Evolutionary conservation across 2,888 invertebrate species (phyloP).

Genomic region (Pasiphila rectangulata): DNA sequence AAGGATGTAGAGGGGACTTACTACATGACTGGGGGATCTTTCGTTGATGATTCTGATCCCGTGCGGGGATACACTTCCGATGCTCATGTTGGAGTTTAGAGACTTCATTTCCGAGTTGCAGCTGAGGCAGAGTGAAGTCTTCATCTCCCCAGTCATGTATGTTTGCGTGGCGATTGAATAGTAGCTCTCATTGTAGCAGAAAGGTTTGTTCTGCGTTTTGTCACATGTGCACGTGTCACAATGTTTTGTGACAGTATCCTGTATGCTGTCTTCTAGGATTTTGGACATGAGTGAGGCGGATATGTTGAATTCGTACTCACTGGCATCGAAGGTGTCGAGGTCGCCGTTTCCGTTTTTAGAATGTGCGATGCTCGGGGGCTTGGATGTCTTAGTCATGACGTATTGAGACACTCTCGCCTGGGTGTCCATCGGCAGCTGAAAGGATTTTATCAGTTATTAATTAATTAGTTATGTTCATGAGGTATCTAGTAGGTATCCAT

Average conservation of each 20-base stretch:
- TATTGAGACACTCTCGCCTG: conserved; percentile 93
- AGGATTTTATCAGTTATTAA: conserved; percentile 24
- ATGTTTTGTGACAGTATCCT: conserved; percentile 89
- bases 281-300: conserved; percentile 96
- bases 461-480: background rate
- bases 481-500: background rate
- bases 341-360: conserved; percentile 55
- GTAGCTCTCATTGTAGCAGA: conserved; percentile 77
- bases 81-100: conserved; percentile 62
- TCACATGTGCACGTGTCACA: conserved; percentile 91
- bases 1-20: conserved; percentile 58
- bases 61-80: conserved; percentile 64
- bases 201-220: conserved; percentile 75
- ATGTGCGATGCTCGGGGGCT: conserved; percentile 66
- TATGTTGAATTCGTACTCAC: conserved; percentile 84
- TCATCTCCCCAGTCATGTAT: conserved; percentile 66
- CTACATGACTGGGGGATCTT: conserved; percentile 47
- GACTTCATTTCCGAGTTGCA: conserved; percentile 82
- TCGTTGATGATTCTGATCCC: conserved; percentile 60
- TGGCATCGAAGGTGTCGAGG: conserved; percentile 79
- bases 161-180: conserved; percentile 85
- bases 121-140: conserved; percentile 79
- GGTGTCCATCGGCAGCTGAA: conserved; percentile 93
- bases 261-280: conserved; percentile 92
- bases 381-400: conserved; percentile 82